Evolutionary conservation across 2,888 invertebrate genomes (phyloP).

Genomic region (Rhodophaea formosa): DNA sequence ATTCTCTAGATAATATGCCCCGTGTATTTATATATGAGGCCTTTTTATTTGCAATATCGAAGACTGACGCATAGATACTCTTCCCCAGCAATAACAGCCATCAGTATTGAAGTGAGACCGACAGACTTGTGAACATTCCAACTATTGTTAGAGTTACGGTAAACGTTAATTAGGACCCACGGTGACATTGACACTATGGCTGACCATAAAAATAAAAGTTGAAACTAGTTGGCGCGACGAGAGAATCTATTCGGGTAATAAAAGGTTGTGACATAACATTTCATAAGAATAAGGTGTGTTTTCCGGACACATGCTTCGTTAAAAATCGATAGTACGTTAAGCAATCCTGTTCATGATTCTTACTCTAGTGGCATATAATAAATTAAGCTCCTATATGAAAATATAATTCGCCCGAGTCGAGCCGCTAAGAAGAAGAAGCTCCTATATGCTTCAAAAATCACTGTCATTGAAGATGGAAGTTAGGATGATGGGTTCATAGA

Average conservation of each 20-base stretch:
- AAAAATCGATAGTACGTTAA: no score
- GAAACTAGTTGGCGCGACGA: conserved; percentile 18
- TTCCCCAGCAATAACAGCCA: conserved; percentile 10
- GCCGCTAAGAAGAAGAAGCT: no score
- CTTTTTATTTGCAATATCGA: background rate
- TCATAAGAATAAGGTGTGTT: background rate
- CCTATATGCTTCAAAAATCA: no score
- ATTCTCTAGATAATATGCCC: no score
- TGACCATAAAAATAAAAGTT: conserved; percentile 35
- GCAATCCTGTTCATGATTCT: no score
- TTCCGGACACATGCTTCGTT: no score
- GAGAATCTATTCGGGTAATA: conserved; percentile 7
- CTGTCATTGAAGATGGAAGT: no score
- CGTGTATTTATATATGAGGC: background rate
- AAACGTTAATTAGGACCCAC: conserved; percentile 6
- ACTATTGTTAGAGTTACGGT: conserved; percentile 20
- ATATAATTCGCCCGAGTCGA: no score
- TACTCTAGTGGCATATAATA: no score
- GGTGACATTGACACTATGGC: conserved; percentile 24
- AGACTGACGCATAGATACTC: conserved; percentile 9
- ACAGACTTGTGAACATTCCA: conserved; percentile 42
- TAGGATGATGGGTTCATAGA: no score
- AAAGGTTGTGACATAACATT: conserved; percentile 12
- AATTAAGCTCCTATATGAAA: no score
- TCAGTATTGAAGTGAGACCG: conserved; percentile 12